Evolutionary conservation across 2,113 vertebrate species (phyloP).

Genomic region (Calonectris borealis): DNA sequence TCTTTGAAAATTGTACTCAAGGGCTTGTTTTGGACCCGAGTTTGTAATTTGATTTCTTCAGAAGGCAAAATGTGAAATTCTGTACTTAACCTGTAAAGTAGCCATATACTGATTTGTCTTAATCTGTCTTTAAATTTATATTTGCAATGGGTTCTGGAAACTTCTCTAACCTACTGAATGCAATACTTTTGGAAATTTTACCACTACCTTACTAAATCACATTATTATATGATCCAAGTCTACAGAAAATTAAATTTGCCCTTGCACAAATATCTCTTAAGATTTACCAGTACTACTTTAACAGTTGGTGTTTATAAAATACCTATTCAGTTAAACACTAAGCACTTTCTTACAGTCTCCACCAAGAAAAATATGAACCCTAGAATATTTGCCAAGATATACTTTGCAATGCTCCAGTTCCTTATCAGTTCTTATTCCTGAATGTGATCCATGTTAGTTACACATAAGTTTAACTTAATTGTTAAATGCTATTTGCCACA

Average conservation of each 20-base stretch:
- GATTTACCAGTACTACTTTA: not conserved
- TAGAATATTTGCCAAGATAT: not conserved
- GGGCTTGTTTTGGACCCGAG: not conserved
- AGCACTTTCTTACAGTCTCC: not conserved
- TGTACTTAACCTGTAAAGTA: not conserved
- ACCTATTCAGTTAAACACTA: not conserved
- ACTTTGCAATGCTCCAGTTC: not conserved
- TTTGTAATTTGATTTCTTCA: not conserved
- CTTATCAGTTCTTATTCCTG: not conserved
- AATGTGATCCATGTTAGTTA: not conserved
- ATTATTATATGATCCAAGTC: not conserved
- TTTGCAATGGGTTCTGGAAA: not conserved
- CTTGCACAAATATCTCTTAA: not conserved
- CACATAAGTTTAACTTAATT: not conserved
- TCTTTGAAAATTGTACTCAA: not conserved
- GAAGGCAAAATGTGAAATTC: not conserved
- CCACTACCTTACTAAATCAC: not conserved
- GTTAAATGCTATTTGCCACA: not conserved
- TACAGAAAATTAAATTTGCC: not conserved
- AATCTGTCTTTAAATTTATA: not conserved
- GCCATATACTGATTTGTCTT: not conserved
- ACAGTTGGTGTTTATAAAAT: not conserved
- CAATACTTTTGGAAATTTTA: not conserved
- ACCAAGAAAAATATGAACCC: not conserved
- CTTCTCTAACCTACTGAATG: not conserved